These are phyloP conservation scores for Apaloderma vittatum DNA, from an alignment of 2,113 vertebrate species.

Conservation along the genomic window DNA sequence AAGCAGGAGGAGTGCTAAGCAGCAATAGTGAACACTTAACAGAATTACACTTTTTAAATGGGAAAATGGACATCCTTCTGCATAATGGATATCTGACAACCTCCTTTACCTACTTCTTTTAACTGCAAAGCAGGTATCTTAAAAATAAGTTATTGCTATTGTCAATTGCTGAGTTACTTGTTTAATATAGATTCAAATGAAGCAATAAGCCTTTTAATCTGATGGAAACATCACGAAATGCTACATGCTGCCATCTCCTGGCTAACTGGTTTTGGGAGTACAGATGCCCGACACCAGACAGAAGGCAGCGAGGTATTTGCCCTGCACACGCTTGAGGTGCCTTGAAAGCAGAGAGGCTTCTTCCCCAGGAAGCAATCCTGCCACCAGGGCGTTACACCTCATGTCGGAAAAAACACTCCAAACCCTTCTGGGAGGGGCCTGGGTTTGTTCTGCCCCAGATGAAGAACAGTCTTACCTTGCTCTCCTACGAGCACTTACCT, in stretches of 20 bases:
- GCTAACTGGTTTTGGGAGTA: neutral
- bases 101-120: neutral
- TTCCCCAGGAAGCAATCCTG: neutral
- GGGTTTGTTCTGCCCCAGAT: neutral
- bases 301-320: neutral
- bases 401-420: neutral
- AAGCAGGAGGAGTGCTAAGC: neutral
- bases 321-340: neutral
- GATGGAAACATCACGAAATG: neutral
- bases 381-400: neutral
- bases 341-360: neutral
- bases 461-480: neutral
- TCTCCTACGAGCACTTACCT: conserved; percentile 79
- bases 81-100: neutral
- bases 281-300: neutral
- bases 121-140: neutral
- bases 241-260: neutral
- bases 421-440: neutral
- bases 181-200: neutral
- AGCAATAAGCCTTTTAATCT: neutral
- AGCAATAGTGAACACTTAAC: neutral
- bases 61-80: neutral
- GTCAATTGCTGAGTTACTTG: neutral
- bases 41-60: neutral
- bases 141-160: neutral